Evolutionary conservation across 2,888 invertebrate species (phyloP), one percentile per base, ranked within the genome.

Genomic region (Cerastis rubricosa): DNA sequence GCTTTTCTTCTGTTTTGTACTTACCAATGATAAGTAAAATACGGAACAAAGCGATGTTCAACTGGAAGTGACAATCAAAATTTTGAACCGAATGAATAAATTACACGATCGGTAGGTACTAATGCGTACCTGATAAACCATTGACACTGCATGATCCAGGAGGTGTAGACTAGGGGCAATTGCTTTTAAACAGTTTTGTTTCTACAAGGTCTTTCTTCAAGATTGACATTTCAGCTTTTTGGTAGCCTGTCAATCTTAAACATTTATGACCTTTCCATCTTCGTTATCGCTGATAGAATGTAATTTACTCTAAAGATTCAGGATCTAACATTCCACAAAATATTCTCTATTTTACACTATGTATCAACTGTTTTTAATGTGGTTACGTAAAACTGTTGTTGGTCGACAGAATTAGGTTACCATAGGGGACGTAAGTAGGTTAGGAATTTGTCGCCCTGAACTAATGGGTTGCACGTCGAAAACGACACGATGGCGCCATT

Each of bases 391-490:
- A 84, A 40, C 57, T 71, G 19, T 8, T 72, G 49, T 47, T 57
- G 63, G 63, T 19, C 25, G 70, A 71, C 76, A 67, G 76, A 83
- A 80, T 76, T 76, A 12, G 72, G 84, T 83, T 73, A 76, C n/a
- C 49, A 84, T 45, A 35, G 67, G 84, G 69, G 59, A 19, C 51
- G 80, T 71, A 76, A 80, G 70, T 84, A 65, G 83, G 84, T 84
- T 67, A 84, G 59, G 80, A 84, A 83, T 83, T 80, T 76, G 76
- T 76, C 80, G 54, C 72, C 73, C 61, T 68, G 49, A 68, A 71
- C 67, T 73, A 80, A 80, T 76, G 72, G 69, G 76, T 68, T 71
- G 17, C 51, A 57, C 59, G 64, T 59, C 57, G 57, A 63, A 78
- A 81, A 77, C 65, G 43, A 69, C 25, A 45, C 2, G 35, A 45